Evolutionary conservation across 2,113 vertebrate species (phyloP).

Genomic region (Alligator sinensis): DNA sequence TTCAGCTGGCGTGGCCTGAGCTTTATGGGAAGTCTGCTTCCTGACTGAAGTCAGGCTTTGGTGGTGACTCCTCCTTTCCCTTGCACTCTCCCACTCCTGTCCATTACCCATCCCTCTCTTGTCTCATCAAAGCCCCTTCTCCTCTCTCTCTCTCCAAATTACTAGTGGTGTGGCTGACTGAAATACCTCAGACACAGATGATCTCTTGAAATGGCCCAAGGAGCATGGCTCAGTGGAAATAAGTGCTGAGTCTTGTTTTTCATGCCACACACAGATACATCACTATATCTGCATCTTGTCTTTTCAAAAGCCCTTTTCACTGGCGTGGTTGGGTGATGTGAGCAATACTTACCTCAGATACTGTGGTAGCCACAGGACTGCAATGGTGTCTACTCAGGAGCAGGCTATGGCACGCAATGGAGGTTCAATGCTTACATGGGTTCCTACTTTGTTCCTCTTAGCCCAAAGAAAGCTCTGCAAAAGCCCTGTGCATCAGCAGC

Average conservation of each 20-base stretch:
- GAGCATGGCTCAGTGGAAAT: not conserved
- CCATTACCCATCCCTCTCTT: not conserved
- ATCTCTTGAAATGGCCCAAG: not conserved
- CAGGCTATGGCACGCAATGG: not conserved
- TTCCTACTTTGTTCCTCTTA: not conserved
- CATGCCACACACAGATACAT: not conserved
- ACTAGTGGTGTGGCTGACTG: not conserved
- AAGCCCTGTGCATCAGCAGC: not conserved
- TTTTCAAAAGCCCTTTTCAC: not conserved
- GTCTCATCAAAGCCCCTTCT: not conserved
- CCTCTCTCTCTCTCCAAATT: not conserved
- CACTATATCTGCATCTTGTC: not conserved
- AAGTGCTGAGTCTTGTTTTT: not conserved
- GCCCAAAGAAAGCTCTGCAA: not conserved
- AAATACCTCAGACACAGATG: not conserved
- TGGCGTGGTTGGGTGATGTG: not conserved
- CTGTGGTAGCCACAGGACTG: too few relatives aligned
- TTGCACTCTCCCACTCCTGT: not conserved
- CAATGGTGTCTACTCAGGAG: not conserved
- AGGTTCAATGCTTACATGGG: not conserved
- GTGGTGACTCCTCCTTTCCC: not conserved
- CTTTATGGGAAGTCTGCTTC: not conserved
- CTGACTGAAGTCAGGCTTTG: not conserved
- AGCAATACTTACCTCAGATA: not conserved
- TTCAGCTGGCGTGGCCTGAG: not conserved